Evolutionary conservation across 2,888 invertebrate species (phyloP), one percentile per base, ranked within the genome.

Genomic region (Ophion obscuratus): DNA sequence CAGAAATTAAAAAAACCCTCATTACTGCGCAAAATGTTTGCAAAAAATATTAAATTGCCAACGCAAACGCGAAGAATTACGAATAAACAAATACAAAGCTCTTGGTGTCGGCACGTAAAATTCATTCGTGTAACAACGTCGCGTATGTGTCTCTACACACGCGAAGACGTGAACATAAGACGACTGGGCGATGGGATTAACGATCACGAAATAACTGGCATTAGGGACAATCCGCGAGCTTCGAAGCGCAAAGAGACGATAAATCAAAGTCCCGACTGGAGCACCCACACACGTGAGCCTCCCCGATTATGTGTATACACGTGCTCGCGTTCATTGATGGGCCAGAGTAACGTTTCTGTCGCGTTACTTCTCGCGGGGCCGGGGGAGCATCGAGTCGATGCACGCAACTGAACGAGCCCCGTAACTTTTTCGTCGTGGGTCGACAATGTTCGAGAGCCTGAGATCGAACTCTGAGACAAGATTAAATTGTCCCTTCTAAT

Each of bases 191-290:
- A 62, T 47, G 14, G 87, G 85, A 88, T 88, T 79, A 88, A 83
- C 83, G 84, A 78, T 84, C 84, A 86, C 85, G 88, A 86, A 86
- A 92, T 92, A 89, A 90, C 89, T 89, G 89, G 91, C 88, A 91
- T 91, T 90, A 91, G 87, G 73, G 87, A 89, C 90, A 91, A 91
- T 92, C 91, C 90, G 90, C 89, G 89, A 90, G 91, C 90, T 92
- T 91, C 89, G 89, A 89, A 86, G 89, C 88, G 53, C 57, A 78
- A 82, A 57, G 24, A 62, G 85, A 89, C 90, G 90, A 92, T 92
- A 91, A 89, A 90, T 91, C 90, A 92, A 61, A 74, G 89, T 87
- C 87, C 88, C 90, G 90, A 88, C 90, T 91, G 90, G 53, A 53
- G 53, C 53, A 90, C 53, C 57, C 40, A 73, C 68, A 61, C 59